Evolutionary conservation across 2,797 vertebrate species (phyloP).

Genomic region (Anguilla marmorata): DNA sequence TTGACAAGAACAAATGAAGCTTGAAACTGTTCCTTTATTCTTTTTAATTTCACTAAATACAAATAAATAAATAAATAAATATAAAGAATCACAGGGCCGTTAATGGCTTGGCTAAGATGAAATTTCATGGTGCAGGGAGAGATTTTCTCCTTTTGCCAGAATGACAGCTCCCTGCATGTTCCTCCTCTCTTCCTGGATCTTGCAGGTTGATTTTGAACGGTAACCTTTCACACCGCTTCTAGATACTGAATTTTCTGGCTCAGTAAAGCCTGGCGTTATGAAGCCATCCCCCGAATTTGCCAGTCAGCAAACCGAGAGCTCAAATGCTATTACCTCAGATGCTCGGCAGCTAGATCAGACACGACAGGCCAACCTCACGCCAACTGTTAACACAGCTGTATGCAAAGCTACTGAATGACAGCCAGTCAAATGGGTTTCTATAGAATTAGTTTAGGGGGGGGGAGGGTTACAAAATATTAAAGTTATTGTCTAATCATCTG

Average conservation of each 20-base stretch:
- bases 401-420: constrained; percentile 65
- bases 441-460: constrained; percentile 45
- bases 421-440: constrained; percentile 60
- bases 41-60: constrained; percentile 24
- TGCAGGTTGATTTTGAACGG: constrained; percentile 43
- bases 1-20: constrained; percentile 12
- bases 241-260: constrained; percentile 60
- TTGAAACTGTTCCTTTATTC: constrained; percentile 20
- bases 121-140: not conserved
- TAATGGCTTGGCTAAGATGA: constrained; percentile 9
- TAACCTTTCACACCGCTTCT: constrained; percentile 58
- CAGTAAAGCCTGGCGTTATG: constrained; percentile 36
- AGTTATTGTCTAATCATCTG: constrained; percentile 45
- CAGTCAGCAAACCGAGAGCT: constrained; percentile 18
- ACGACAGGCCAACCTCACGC: constrained; percentile 34
- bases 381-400: constrained; percentile 68
- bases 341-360: constrained; percentile 29
- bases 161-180: constrained; percentile 26
- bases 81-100: not conserved
- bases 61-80: not conserved
- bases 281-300: constrained; percentile 37
- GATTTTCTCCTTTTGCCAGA: not conserved
- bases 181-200: constrained; percentile 24
- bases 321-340: constrained; percentile 36
- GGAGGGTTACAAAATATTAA: constrained; percentile 53